These are phyloP conservation scores for Pachycephala philippinensis DNA, from an alignment of 2,113 vertebrate species.

Conservation along the genomic window DNA sequence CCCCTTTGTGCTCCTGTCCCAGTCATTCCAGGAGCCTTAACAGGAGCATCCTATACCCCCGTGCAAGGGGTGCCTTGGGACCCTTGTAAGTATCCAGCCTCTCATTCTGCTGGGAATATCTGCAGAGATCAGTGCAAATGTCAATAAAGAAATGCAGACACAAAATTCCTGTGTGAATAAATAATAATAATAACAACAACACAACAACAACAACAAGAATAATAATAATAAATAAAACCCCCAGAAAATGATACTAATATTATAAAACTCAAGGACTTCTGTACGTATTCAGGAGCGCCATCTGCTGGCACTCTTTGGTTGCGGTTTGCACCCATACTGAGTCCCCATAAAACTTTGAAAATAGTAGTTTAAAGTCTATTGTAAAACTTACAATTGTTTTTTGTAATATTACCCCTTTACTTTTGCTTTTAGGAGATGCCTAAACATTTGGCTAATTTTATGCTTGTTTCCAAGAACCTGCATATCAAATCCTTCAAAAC, in stretches of 20 bases:
- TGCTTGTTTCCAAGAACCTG: background rate
- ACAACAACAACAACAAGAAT: too few species aligned
- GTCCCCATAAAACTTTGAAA: background rate
- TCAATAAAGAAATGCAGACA: background rate
- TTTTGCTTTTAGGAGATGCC: background rate
- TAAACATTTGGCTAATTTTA: background rate
- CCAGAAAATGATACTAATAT: background rate
- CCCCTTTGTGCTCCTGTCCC: background rate
- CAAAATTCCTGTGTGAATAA: background rate
- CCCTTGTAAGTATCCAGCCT: background rate
- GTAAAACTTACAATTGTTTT: background rate
- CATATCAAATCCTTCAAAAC: conserved; percentile 40
- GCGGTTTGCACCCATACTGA: background rate
- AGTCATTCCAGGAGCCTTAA: background rate
- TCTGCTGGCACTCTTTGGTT: background rate
- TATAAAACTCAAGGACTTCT: background rate
- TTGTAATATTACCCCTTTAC: background rate
- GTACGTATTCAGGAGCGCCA: background rate
- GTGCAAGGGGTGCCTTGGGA: background rate
- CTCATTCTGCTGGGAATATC: background rate
- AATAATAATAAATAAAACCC: background rate
- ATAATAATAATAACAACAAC: background rate
- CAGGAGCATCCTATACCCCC: too few species aligned
- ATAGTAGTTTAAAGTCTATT: background rate
- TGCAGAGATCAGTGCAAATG: background rate